phyloP scores from a whole-genome alignment of 2,888 invertebrate species.

The Sphaeridia pumilis region DNA sequence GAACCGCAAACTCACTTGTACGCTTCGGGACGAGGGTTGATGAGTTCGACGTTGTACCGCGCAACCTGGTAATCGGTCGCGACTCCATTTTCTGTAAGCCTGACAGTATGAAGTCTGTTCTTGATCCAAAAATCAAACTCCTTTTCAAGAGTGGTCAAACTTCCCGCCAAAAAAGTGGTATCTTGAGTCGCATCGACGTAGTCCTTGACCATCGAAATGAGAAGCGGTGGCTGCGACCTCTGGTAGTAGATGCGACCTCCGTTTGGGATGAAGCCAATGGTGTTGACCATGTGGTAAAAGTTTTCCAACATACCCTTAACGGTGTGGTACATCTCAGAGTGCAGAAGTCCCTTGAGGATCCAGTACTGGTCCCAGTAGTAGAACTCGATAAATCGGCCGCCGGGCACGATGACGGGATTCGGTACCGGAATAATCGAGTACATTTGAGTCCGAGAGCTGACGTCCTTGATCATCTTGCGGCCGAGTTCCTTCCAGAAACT shows the following conservation, averaged over 20 bases:
- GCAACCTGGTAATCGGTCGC: conserved; percentile 51
- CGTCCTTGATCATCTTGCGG: conserved; percentile 58
- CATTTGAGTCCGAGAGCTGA: conserved; percentile 52
- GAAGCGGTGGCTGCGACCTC: conserved; percentile 44
- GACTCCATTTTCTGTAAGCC: conserved; percentile 41
- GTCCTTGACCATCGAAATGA: conserved; percentile 57
- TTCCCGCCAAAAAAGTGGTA: conserved; percentile 44
- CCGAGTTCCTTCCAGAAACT: conserved; percentile 42
- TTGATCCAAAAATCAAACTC: conserved; percentile 66
- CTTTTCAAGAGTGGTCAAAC: conserved; percentile 40
- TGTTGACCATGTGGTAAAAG: conserved; percentile 65
- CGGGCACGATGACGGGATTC: conserved; percentile 57
- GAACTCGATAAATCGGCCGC: conserved; percentile 50
- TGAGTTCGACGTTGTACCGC: conserved; percentile 60
- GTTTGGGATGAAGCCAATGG: conserved; percentile 74
- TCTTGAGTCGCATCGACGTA: conserved; percentile 64
- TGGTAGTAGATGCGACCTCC: conserved; percentile 77
- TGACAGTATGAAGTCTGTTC: conserved; percentile 42
- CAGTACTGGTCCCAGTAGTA: conserved; percentile 94
- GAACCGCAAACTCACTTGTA: conserved; percentile 47
- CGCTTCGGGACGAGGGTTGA: conserved; percentile 80
- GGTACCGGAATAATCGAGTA: conserved; percentile 44
- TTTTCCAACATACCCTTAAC: conserved; percentile 71
- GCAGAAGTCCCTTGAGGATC: conserved; percentile 74
- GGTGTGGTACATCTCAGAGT: conserved; percentile 71